Evolutionary conservation across 2,888 invertebrate genomes (phyloP).

Genomic region (Panzeria rudis): DNA sequence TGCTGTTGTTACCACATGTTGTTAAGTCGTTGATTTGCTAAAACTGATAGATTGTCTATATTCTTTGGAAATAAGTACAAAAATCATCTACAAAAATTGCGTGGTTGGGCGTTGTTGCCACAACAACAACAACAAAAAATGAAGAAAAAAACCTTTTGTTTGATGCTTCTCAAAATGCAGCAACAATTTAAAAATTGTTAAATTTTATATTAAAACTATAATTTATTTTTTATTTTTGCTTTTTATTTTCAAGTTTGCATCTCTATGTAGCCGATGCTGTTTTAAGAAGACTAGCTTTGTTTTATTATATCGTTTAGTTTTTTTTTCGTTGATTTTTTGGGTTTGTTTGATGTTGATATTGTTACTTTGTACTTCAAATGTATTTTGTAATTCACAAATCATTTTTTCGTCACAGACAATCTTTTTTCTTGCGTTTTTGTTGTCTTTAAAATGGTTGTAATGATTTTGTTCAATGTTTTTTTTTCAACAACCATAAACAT

Average conservation of each 20-base stretch:
- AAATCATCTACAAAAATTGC: constrained; percentile 72
- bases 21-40: constrained; percentile 77
- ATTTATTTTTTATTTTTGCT: constrained; percentile 25
- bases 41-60: constrained; percentile 77
- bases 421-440: constrained; percentile 19
- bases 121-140: constrained; percentile 35
- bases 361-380: constrained; percentile 65
- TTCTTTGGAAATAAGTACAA: constrained; percentile 64
- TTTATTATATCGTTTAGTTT: constrained; percentile 16
- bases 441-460: constrained; percentile 59
- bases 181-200: constrained; percentile 49
- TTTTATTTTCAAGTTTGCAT: neutral
- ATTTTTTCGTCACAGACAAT: constrained; percentile 72
- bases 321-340: constrained; percentile 20
- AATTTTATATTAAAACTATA: constrained; percentile 40
- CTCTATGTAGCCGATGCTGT: constrained; percentile 76
- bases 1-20: constrained; percentile 71
- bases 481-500: constrained; percentile 65
- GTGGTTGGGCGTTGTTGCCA: constrained; percentile 71
- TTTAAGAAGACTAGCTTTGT: constrained; percentile 36
- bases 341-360: constrained; percentile 61
- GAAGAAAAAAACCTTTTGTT: constrained; percentile 28
- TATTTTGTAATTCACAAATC: constrained; percentile 73
- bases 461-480: constrained; percentile 71
- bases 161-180: constrained; percentile 55